Evolutionary conservation across 2,797 vertebrate species (phyloP), one percentile per base, ranked within the genome.

Genomic region (Melanotaenia maccullochi): DNA sequence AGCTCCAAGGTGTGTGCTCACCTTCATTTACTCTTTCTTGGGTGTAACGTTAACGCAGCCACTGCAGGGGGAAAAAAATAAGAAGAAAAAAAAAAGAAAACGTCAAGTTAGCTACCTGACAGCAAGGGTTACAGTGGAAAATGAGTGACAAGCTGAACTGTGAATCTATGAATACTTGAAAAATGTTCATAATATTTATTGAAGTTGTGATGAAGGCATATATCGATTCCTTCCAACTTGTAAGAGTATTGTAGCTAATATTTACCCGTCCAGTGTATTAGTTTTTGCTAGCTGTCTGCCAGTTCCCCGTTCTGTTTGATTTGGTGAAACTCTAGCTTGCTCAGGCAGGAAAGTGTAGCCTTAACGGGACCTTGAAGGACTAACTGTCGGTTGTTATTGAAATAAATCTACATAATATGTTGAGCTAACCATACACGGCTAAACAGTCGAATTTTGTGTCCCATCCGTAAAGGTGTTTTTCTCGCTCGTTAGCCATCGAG

Each of bases 1-100:
- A 97, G 89, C 94, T 96, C 81, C 96, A 95, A 97, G 97, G 96
- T 97, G 73, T 60, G 93, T 78, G 18, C 47, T 66, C 71, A 44
- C 66, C 73, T 80, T 83, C 78, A 51, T 71, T 63, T 68, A 25
- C 55, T 28, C 30, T 38, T 58, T 52, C 54, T 28, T 4, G 56
- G 59, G 51, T 25, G 52, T 16, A 65, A 65, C 52, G 30, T 65
- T 52, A 61, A 73, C 72, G 13, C 60, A 33, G 76, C 61, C 59
- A 55, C 54, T 81, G 76, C 40, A 73, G 30, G 73, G 40, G 13
- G 5, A 7, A 7, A n/a, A 56, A 8, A 32, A 65, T 5, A 30
- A 30, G 30, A 30, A 28, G 49, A 62, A 22, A 52, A 54, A 16
- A 42, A 13, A 70, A 64, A 65, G 68, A 60, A 71, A 51, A 58